Percentiles rank a stretch among this genome's conserved stretches.
Conservation (phyloP, 2,888 invertebrate species). For the Agrochola litura region DNA sequence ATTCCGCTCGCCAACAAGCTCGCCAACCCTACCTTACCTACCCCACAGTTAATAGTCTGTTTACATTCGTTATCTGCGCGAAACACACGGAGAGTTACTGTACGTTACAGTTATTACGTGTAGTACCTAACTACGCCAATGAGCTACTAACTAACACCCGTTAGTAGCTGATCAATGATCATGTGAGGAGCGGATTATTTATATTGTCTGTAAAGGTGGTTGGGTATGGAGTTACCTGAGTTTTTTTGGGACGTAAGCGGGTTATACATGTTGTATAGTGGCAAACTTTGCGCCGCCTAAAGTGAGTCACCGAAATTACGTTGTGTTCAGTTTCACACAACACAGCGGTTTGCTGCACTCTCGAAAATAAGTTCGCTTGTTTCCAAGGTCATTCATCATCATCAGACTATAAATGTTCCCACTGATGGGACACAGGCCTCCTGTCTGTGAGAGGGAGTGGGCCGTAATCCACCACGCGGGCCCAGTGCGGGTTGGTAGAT, state of each 20-base stretch:
- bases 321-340: not conserved
- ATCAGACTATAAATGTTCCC: too few relatives aligned
- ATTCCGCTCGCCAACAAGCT: constrained; percentile 38
- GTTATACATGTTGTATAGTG: not conserved
- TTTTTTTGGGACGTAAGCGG: not conserved
- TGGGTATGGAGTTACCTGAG: not conserved
- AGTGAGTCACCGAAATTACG: not conserved
- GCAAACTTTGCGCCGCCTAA: not conserved
- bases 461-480: too few relatives aligned
- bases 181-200: constrained; percentile 21
- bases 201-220: not conserved
- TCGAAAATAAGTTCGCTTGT: not conserved
- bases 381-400: not conserved
- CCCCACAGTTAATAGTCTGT: constrained; percentile 76
- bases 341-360: not conserved
- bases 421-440: too few relatives aligned
- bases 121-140: constrained; percentile 48
- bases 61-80: constrained; percentile 79
- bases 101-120: constrained; percentile 64
- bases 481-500: too few relatives aligned
- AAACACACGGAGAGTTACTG: constrained; percentile 79
- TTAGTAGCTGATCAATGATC: constrained; percentile 48
- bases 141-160: constrained; percentile 44
- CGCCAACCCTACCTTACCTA: constrained; percentile 38
- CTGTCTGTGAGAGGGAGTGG: too few relatives aligned